phyloP scores from a whole-genome alignment of 2,113 vertebrate genomes.

The Butorides virescens region DNA sequence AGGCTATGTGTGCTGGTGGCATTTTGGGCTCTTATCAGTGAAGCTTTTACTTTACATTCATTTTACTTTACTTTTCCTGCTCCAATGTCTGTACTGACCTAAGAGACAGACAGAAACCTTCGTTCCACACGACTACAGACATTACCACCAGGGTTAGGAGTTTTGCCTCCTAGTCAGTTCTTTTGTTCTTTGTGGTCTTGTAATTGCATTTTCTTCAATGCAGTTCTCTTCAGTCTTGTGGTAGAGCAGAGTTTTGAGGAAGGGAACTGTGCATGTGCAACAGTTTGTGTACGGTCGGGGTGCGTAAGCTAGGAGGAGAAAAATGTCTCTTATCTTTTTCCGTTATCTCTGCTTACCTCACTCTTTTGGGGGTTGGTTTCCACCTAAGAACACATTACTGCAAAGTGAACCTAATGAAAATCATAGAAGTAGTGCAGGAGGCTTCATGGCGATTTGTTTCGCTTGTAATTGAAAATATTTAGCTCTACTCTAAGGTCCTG shows the following conservation, averaged over 20 bases:
- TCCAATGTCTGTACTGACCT: neutral
- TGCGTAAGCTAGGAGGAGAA: neutral
- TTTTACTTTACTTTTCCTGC: neutral
- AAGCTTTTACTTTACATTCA: neutral
- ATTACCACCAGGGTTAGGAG: neutral
- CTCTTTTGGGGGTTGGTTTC: neutral
- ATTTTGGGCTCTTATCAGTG: neutral
- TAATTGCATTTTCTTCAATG: neutral
- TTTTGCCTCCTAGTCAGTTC: constrained; percentile 17
- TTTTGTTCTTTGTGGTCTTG: constrained; percentile 42
- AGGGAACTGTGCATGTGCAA: neutral
- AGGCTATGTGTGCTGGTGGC: neutral
- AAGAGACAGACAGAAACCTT: neutral
- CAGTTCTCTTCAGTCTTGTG: neutral
- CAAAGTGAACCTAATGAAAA: neutral
- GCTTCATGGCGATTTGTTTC: neutral
- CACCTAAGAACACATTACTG: neutral
- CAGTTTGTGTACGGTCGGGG: neutral
- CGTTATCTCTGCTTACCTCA: constrained; percentile 38
- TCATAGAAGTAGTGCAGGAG: neutral
- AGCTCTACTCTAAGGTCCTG: neutral
- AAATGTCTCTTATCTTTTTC: constrained; percentile 40
- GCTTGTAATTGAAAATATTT: neutral
- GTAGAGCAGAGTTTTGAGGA: neutral
- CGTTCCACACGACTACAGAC: neutral